Evolutionary conservation across 1,140 invertebrate genomes (phyloP), one percentile per base, ranked within the genome.

Genomic region (Cataglyphis hispanica): DNA sequence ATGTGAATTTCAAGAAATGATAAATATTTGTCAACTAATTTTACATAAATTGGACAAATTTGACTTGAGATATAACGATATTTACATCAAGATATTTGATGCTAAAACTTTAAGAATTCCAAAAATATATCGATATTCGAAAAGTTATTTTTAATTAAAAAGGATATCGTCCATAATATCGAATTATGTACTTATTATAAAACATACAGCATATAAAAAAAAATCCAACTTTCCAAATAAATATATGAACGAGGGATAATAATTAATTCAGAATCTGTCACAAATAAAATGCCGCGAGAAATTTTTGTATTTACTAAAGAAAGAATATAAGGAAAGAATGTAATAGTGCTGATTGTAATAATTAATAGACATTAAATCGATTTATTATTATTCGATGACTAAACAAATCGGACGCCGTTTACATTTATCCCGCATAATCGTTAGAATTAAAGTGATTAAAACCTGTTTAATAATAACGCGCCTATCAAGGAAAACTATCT

Each of bases 11-110:
- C n/a, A 31, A n/a, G 3, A 74, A n/a, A 25, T 74, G n/a, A 37
- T 22, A 58, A 34, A 74, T 58, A 16, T 58, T 58, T 1, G 5
- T 56, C 5, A 50, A 37, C 27, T 74, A 16, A 56, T 50, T 22
- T 74, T 11, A 50, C 10, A 25, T 53, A 27, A 53, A 72, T 74
- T 56, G 50, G 37, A 19, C 66, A 46, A 16, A 31, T 34, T 74
- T 10, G 43, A 50, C 0, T 31, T 11, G 22, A 60, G 1, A 31
- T 27, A 72, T 27, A 61, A 1, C 8, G 10, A 19, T n/a, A 8
- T 46, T 13, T 70, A 1, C 50, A 64, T 1, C 19, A 25, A 67
- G 16, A 53, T 11, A n/a, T 34, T 16, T 70, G 10, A 53, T 0
- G 10, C 25, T 69, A 19, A 69, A n/a, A 22, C 6, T 69, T 69